Evolutionary conservation across 2,888 invertebrate genomes (phyloP), one percentile per base, ranked within the genome.

Genomic region (Cosmia pyralina): DNA sequence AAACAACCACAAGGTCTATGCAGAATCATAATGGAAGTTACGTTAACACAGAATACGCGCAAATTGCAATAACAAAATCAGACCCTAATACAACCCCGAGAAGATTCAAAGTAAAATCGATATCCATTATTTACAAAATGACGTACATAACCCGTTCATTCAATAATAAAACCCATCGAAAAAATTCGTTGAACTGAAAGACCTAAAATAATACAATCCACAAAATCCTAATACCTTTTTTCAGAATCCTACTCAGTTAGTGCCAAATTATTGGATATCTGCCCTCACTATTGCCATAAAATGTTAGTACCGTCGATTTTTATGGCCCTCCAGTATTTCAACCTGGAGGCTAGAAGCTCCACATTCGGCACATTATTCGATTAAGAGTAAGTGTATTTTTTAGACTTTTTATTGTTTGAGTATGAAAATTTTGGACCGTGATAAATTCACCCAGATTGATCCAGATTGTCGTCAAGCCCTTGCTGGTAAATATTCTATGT

Each of bases 201-300:
- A 48, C 58, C 62, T 72, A 63, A 66, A 67, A 72, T 77, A 63
- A 63, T 58, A 58, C 48, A 58, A 66, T 64, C 62, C 28, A 72
- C 64, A 19, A 70, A 69, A 72, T 62, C 60, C 28, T 64, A 69
- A 59, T 69, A 60, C 15, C 46, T 53, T 64, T 75, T 69, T 70
- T 46, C 57, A 48, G 65, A 66, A 76, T 60, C 80, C 66, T 48
- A 59, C 69, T 69, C 67, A 72, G 75, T 77, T 73, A 77, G 69
- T 34, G n/a, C n/a, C 22, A 72, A 82, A 64, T 80, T 81, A 85
- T 81, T 79, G 46, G 67, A 73, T 77, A 77, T 72, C 72, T 72
- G 44, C 71, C 75, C 60, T 70, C 65, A 72, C 78, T 77, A 73
- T 83, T 57, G 62, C 13, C 58, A 71, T 84, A 77, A 84, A 78